Evolutionary conservation across 2,113 vertebrate genomes (phyloP), one percentile per base, ranked within the genome.

Genomic region (Clarias gariepinus): DNA sequence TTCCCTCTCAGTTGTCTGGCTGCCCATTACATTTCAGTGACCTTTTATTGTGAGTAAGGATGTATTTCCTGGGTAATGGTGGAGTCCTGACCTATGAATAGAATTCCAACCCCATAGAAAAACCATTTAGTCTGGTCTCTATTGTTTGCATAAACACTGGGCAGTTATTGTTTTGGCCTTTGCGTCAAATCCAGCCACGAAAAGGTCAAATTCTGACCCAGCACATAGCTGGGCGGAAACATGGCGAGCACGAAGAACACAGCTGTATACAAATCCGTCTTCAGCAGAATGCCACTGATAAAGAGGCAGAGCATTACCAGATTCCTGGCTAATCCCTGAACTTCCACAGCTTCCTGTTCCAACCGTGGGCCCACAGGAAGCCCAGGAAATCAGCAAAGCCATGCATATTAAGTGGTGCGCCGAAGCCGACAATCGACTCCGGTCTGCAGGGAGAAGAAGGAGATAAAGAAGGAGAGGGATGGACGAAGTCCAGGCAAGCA

Each of bases 291-390:
- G n/a, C 58, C 76, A 79, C 52, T 4, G 33, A 30, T 33, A 66
- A 36, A 30, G 47, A 78, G 60, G 57, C 64, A 71, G 73, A 76
- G 55, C 76, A 81, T 81, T 88, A 81, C n/a, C 0, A 57, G 77
- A 90, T 58, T 88, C 78, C 87, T 64, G 71, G 25, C 53, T 88
- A 89, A 88, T 88, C 66, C 87, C 33, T 57, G 52, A 84, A 71
- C n/a, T 64, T 71, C 84, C 25, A 85, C 8, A 28, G 82, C 69
- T 58, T 85, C 79, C 82, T 69, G 78, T 77, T 60, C 30, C 33
- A 15, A 88, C 68, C 81, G 55, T 73, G 77, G 77, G 81, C 66
- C 69, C 63, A 77, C 55, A 83, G 63, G 73, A 83, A 86, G 69
- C 57, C 23, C n/a, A 86, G 19, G 47, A 53, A 83, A 87, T 53